Evolutionary conservation across 2,797 vertebrate species (phyloP), one percentile per base, ranked within the genome.

Genomic region (Trachurus trachurus): DNA sequence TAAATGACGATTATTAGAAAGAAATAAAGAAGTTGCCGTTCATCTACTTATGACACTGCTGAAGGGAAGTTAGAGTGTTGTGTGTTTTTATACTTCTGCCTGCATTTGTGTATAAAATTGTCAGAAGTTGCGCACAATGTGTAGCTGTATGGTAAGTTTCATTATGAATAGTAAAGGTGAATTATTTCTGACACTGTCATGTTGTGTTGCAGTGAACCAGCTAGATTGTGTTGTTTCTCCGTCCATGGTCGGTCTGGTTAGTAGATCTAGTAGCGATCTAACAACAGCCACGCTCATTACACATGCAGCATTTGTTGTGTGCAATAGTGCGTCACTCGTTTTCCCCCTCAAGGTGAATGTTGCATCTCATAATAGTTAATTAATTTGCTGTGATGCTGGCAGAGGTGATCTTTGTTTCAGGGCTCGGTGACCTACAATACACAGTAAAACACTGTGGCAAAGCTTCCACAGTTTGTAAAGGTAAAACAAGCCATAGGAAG

Each of bases 31-130:
- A 72, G 52, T 69, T 7, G 39, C 42, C 6, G 42, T 54, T 70
- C 17, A 11, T 6, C 16, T 53, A 21, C 61, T 63, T 1, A n/a
- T 11, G 17, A 22, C 17, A 34, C 65, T 45, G 57, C 17, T 40
- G 9, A 56, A 19, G 7, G 11, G 53, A n/a, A 66, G 29, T 45
- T 11, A 8, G 9, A 73, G 45, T 54, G 19, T 50, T 22, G 19
- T 17, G 39, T 8, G 9, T 42, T 45, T 45, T 16, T 16, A 5
- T 49, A n/a, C n/a, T 49, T 19, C 45, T 19, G 16, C 6, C 19
- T 47, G 45, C 17, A 22, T 8, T 64, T 68, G 31, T n/a, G 11
- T 65, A 40, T 49, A 64, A 37, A 31, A 45, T 31, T 67, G 17
- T 53, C 9, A 8, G 13, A 31, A 21, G 11, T 22, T 52, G 8